Conservation (phyloP, 2,113 vertebrate species). For the Zosterops pallidus region DNA sequence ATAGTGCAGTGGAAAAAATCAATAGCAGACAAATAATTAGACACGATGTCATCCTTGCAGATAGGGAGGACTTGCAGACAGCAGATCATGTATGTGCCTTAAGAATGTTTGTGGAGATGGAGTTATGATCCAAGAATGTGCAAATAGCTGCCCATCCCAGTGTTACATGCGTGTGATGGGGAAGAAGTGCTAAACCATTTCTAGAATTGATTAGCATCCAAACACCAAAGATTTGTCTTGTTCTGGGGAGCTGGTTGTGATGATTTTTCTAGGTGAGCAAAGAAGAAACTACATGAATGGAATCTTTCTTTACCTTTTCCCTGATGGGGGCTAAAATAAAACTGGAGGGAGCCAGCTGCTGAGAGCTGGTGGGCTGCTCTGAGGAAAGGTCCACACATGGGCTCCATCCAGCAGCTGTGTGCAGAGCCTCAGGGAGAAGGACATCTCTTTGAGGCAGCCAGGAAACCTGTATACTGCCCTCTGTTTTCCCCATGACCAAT, state of each 20-base stretch:
- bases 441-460: not conserved
- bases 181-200: not conserved
- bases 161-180: not conserved
- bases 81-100: conserved; percentile 4
- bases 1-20: not conserved
- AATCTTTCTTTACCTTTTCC: not conserved
- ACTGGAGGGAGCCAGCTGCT: not conserved
- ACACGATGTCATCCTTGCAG: conserved; percentile 44
- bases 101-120: conserved; percentile 12
- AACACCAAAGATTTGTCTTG: not conserved
- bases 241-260: not conserved
- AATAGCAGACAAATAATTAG: conserved; percentile 32
- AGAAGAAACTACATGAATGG: not conserved
- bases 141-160: not conserved
- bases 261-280: not conserved
- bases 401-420: not conserved
- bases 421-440: not conserved
- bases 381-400: not conserved
- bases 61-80: conserved; percentile 34
- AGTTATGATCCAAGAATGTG: conserved; percentile 8
- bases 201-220: not conserved
- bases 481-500: not conserved
- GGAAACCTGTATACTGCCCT: not conserved
- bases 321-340: not conserved
- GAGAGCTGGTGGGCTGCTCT: not conserved